These are phyloP conservation scores for Gila orcuttii DNA, from an alignment of 2,113 vertebrate genomes.

Conservation along the genomic window DNA sequence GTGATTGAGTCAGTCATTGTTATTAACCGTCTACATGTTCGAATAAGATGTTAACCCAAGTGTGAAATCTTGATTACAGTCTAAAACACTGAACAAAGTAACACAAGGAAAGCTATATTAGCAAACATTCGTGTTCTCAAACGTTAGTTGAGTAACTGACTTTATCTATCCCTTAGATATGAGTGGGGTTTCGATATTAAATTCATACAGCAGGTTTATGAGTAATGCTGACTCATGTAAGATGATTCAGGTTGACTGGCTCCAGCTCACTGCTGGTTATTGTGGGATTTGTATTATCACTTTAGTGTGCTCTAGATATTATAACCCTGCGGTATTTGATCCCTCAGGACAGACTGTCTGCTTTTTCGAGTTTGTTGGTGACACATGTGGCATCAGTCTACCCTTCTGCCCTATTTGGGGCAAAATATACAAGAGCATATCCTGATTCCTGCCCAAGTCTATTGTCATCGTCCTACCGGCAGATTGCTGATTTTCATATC, in stretches of 20 bases:
- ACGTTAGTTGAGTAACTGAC: not conserved
- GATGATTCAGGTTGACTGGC: not conserved
- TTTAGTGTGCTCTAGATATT: not conserved
- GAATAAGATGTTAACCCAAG: not conserved
- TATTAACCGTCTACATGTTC: too few relatives aligned
- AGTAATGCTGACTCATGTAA: constrained; percentile 25
- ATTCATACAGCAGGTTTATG: constrained; percentile 1
- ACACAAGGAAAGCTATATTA: not conserved
- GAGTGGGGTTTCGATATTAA: not conserved
- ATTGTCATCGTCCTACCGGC: not conserved
- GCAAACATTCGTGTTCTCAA: not conserved
- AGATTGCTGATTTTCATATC: not conserved
- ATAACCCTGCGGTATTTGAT: not conserved
- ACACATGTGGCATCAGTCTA: not conserved
- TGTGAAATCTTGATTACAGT: not conserved
- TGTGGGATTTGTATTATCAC: not conserved
- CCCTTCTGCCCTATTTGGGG: not conserved
- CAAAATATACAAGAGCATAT: not conserved
- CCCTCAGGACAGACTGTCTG: not conserved
- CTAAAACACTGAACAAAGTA: not conserved
- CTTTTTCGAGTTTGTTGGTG: constrained; percentile 7
- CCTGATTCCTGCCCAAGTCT: not conserved
- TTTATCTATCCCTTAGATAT: not conserved
- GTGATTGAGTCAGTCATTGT: not conserved
- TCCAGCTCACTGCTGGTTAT: not conserved